These are phyloP conservation scores for Thinocorus orbignyianus DNA, from an alignment of 2,113 vertebrate genomes.

Conservation along the genomic window DNA sequence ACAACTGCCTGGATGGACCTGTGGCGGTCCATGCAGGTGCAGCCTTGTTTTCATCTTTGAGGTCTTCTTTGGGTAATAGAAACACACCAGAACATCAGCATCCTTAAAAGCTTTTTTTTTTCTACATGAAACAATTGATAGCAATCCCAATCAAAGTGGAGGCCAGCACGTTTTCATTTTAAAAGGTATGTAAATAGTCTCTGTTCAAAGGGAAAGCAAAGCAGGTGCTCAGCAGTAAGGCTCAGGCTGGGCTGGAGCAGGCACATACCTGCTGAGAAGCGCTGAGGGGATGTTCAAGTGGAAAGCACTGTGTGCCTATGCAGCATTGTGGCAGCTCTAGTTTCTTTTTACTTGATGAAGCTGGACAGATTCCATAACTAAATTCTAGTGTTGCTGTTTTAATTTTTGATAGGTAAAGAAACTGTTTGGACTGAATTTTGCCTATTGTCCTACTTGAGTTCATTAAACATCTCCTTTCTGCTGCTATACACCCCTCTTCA, in stretches of 20 bases:
- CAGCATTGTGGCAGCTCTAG: background rate
- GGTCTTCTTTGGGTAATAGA: background rate
- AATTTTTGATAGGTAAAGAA: background rate
- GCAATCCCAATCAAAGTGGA: background rate
- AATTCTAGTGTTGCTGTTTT: background rate
- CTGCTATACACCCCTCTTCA: background rate
- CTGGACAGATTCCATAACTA: background rate
- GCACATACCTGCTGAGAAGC: background rate
- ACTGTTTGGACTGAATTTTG: background rate
- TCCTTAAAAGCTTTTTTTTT: background rate
- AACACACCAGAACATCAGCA: background rate
- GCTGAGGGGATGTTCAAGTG: background rate
- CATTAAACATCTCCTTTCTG: background rate
- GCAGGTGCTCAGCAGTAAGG: background rate
- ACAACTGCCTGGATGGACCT: background rate
- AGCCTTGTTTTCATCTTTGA: background rate
- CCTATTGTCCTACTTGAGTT: background rate
- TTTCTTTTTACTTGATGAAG: background rate
- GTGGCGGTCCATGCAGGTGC: background rate
- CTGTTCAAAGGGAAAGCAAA: background rate
- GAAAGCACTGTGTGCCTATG: background rate
- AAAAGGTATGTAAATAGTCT: background rate
- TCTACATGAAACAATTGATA: background rate
- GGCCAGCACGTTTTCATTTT: fast-evolving
- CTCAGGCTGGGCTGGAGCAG: background rate